These are phyloP conservation scores for Merops nubicus DNA, from an alignment of 2,113 vertebrate genomes.

Conservation along the genomic window DNA sequence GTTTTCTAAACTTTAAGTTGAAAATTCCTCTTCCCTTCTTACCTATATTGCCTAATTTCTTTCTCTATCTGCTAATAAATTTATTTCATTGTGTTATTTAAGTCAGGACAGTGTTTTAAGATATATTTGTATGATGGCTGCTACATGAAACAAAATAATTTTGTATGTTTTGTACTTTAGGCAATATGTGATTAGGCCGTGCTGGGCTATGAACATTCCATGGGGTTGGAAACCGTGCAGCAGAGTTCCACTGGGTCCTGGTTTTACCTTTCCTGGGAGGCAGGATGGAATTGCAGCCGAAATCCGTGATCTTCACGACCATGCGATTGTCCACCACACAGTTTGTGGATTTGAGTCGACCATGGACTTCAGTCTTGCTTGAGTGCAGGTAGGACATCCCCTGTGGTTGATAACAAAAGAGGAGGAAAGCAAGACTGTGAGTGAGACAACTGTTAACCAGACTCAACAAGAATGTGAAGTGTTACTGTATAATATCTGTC, in stretches of 20 bases:
- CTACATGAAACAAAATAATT: neutral
- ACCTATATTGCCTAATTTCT: neutral
- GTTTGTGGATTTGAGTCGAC: slow-evolving; percentile 95
- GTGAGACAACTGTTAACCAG: neutral
- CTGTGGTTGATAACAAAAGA: slow-evolving; percentile 66
- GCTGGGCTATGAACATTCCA: neutral
- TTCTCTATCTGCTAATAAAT: neutral
- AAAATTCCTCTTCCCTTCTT: neutral
- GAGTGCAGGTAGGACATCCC: slow-evolving; percentile 98
- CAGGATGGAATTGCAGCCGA: slow-evolving; percentile 92
- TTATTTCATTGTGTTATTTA: neutral
- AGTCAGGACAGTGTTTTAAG: neutral
- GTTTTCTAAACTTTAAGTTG: neutral
- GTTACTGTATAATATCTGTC: neutral
- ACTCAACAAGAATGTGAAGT: neutral
- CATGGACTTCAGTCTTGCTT: slow-evolving; percentile 90
- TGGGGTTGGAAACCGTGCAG: neutral
- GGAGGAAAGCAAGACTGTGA: neutral
- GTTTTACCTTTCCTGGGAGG: slow-evolving; percentile 82
- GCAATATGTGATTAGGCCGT: neutral
- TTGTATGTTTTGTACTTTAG: neutral
- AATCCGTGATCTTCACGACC: slow-evolving; percentile 99
- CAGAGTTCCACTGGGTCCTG: neutral
- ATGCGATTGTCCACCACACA: slow-evolving; percentile 96
- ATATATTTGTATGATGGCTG: neutral